Percentiles rank a stretch among this genome's conserved stretches.
These are phyloP conservation scores for Cephus pulcher DNA, from an alignment of 2,888 invertebrate genomes.

Conservation along the genomic window DNA sequence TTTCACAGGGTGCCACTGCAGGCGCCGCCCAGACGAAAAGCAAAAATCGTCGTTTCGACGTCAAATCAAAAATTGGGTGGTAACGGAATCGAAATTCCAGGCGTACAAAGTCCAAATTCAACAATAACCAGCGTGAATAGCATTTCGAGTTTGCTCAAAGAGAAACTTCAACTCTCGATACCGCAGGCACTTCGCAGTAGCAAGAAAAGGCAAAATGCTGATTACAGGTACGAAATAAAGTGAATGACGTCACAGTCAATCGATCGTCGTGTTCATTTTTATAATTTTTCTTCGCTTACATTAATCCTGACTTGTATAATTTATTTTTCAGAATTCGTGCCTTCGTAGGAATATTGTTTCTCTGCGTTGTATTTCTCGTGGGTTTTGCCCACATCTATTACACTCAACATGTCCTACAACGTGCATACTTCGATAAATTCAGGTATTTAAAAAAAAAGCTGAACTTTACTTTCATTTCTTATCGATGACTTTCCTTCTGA, in stretches of 20 bases:
- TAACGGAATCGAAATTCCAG: constrained; percentile 71
- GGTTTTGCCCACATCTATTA: constrained; percentile 87
- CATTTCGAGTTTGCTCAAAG: constrained; percentile 83
- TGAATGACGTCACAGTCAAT: not conserved
- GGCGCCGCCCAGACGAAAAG: constrained; percentile 73
- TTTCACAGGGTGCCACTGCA: constrained; percentile 72
- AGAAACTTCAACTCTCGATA: constrained; percentile 78
- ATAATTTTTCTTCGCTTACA: not conserved
- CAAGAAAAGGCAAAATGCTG: constrained; percentile 60
- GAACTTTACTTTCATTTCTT: not conserved
- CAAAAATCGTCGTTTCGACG: constrained; percentile 72
- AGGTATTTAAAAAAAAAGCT: constrained; percentile 53
- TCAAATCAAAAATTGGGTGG: constrained; percentile 69
- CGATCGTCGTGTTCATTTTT: not conserved
- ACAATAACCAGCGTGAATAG: constrained; percentile 89
- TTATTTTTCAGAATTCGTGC: constrained; percentile 77
- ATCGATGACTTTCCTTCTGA: not conserved
- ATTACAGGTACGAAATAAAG: constrained; percentile 51
- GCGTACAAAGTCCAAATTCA: constrained; percentile 77
- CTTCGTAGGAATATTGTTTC: constrained; percentile 84
- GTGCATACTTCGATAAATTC: constrained; percentile 85
- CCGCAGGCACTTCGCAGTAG: constrained; percentile 60
- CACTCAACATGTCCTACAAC: constrained; percentile 83
- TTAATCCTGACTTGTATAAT: constrained; percentile 6
- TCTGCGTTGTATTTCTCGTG: constrained; percentile 84